Percentiles rank a stretch among this genome's conserved stretches.
Conservation (phyloP, 2,888 invertebrate genomes). For the Mellilla xanthometata region DNA sequence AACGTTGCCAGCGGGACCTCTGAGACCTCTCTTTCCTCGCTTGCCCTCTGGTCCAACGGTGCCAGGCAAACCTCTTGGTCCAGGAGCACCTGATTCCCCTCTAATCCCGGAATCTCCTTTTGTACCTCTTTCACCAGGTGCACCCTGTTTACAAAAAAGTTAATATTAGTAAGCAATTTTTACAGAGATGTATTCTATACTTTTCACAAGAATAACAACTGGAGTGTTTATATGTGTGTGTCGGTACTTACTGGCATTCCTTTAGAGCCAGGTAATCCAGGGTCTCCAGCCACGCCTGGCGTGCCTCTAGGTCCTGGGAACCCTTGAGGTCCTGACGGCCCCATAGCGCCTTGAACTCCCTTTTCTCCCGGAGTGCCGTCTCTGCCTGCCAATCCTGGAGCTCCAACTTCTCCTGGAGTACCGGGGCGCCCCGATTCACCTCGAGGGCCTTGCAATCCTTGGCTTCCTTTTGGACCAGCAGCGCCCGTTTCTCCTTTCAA, state of each 20-base stretch:
- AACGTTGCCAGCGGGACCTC: conserved; percentile 88
- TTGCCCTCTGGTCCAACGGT: conserved; percentile 90
- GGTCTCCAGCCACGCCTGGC: conserved; percentile 88
- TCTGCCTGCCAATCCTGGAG: conserved; percentile 88
- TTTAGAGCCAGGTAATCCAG: conserved; percentile 89
- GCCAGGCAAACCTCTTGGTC: conserved; percentile 90
- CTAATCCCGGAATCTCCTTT: conserved; percentile 91
- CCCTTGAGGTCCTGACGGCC: conserved; percentile 89
- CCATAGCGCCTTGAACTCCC: conserved; percentile 87
- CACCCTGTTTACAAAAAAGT: conserved; percentile 80
- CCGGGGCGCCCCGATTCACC: conserved; percentile 92
- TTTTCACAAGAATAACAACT: too few relatives aligned
- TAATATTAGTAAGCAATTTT: too few relatives aligned
- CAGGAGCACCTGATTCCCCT: conserved; percentile 88
- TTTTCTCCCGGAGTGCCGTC: conserved; percentile 92
- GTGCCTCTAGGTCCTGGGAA: conserved; percentile 91
- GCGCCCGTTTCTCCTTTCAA: conserved; percentile 90
- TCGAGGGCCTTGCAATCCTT: conserved; percentile 90
- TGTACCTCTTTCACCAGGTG: conserved; percentile 89
- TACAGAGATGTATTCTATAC: too few relatives aligned
- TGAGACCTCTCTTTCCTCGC: conserved; percentile 89
- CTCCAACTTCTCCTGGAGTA: conserved; percentile 88
- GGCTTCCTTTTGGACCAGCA: conserved; percentile 90
- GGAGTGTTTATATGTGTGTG: too few relatives aligned
- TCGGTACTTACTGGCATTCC: conserved; percentile 85